Conservation (phyloP, 2,797 vertebrate species). For the Vipera ursinii region DNA sequence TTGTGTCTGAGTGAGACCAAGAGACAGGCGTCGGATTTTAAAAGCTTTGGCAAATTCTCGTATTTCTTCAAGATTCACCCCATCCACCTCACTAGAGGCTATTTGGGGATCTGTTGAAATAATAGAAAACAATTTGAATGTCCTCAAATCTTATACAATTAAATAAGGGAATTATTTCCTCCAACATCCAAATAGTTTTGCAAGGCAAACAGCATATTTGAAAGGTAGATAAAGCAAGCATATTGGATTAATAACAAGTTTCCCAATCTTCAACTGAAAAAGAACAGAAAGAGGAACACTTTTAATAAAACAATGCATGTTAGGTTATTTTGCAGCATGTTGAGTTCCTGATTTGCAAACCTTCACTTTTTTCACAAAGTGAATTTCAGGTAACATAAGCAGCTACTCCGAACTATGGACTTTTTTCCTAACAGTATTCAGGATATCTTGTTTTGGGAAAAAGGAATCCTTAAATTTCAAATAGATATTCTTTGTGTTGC, state of each 20-base stretch:
- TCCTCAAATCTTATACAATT: conserved; percentile 1
- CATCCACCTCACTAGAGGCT: conserved; percentile 94
- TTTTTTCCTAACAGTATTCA: background rate
- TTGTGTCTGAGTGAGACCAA: conserved; percentile 98
- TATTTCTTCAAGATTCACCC: conserved; percentile 99
- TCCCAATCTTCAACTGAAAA: background rate
- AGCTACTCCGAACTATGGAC: background rate
- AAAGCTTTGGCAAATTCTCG: conserved; percentile 99
- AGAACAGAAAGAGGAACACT: background rate
- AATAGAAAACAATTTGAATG: conserved; percentile 62
- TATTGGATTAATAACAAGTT: no score
- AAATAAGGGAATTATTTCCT: background rate
- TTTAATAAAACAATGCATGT: background rate
- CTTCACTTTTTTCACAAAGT: background rate
- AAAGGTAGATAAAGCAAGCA: background rate
- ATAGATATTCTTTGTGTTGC: conserved; percentile 6
- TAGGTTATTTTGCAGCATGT: background rate
- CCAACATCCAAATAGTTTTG: background rate
- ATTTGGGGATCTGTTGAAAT: conserved; percentile 90
- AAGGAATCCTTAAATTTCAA: conserved; percentile 31
- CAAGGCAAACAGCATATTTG: background rate
- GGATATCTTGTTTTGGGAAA: background rate
- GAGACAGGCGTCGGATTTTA: conserved; percentile 98
- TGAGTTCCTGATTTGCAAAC: background rate
- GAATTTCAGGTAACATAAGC: background rate